Percentiles rank a stretch among this genome's conserved stretches.
phyloP scores from a whole-genome alignment of 2,888 invertebrate genomes.

The Lasioglossum zephyrum region DNA sequence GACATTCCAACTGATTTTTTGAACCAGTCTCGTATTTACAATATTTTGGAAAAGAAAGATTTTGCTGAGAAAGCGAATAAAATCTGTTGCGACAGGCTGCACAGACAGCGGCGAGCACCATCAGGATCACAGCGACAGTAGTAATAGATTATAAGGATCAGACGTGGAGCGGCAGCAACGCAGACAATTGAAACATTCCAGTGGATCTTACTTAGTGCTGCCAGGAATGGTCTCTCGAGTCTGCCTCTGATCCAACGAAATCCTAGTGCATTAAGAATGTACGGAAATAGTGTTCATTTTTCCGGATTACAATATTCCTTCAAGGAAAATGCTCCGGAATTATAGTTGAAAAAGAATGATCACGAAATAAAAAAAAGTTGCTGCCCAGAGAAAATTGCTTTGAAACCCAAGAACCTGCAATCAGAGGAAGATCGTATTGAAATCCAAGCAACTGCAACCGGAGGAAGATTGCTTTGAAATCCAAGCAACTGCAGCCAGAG shows the following conservation, averaged over 20 bases:
- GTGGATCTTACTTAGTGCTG: constrained; percentile 27
- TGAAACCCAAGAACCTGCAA: background rate
- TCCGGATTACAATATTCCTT: background rate
- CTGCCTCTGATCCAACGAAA: background rate
- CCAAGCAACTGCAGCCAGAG: background rate
- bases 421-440: background rate
- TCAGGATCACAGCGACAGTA: constrained; percentile 12
- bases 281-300: background rate
- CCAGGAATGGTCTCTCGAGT: background rate
- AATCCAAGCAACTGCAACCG: background rate
- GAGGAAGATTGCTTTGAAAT: background rate
- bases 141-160: constrained; percentile 45
- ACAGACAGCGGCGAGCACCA: background rate
- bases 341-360: background rate
- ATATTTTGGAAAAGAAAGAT: constrained; percentile 11
- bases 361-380: background rate
- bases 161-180: constrained; percentile 18
- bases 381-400: background rate
- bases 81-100: background rate
- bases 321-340: background rate
- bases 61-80: background rate
- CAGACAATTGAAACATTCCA: constrained; percentile 52
- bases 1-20: background rate
- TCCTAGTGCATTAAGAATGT: background rate
- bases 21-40: background rate